Evolutionary conservation across 2,113 vertebrate genomes (phyloP), one percentile per base, ranked within the genome.

Genomic region (Bolborhynchus lineola): DNA sequence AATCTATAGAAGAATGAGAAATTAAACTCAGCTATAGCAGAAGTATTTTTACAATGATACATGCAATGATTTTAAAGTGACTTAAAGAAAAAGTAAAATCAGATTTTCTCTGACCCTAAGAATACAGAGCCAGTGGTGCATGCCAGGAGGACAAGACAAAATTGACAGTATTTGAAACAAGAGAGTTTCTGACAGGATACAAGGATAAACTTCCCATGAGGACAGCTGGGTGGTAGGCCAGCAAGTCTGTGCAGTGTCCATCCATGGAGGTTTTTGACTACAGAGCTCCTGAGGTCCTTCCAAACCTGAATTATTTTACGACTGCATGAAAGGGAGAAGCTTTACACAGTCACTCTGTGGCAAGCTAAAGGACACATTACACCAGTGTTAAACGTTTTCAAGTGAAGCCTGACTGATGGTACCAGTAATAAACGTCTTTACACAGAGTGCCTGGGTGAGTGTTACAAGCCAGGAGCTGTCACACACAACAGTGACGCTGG

Each of bases 161-260:
- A 44, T 9, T 50, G 33, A 15, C 26, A 19, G 7, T 16, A 71
- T 47, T 23, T 57, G 53, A 81, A 72, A 86, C 5, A 39, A 33
- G 18, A 83, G 9, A 17, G 33, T 52, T 74, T 74, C 41, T 25
- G 25, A 31, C 9, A 23, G 21, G 7, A 10, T 44, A 31, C 3
- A 12, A 63, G n/a, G 24, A 71, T 75, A 76, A 79, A 17, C 2
- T 6, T 39, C n/a, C 41, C 24, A 11, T 11, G 31, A 28, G 7
- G n/a, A 26, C 21, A 84, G 57, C 21, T 23, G 41, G 11, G 17
- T 50, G 46, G 13, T 50, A 23, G 20, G 39, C 7, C 52, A 44
- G 52, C 0, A 2, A 50, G 44, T 21, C 33, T 1, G 1, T 13
- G 31, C 28, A 15, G 2, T 7, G 8, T 3, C 37, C 31, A 35